Conservation (phyloP, 1,140 invertebrate genomes). For the Drosophila santomea region DNA sequence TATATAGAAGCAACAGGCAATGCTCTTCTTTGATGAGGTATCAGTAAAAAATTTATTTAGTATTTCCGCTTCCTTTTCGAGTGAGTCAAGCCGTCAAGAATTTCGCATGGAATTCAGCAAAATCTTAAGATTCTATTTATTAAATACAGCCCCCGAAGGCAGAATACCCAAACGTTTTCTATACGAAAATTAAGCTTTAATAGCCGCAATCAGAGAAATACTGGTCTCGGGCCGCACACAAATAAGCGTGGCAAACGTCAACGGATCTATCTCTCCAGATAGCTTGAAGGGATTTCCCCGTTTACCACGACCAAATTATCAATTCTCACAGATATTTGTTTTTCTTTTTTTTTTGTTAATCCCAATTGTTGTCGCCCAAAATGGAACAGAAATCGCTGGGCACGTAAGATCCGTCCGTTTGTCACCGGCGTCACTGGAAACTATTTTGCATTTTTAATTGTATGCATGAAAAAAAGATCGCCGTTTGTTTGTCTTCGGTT, state of each 20-base stretch:
- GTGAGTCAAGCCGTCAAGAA: conserved; percentile 39
- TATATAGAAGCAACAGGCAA: conserved; percentile 31
- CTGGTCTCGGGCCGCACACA: conserved; percentile 11
- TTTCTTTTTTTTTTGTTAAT: conserved; percentile 16
- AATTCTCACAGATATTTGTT: conserved; percentile 15
- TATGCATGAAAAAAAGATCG: conserved; percentile 54
- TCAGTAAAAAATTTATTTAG: conserved; percentile 18
- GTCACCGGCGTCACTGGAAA: conserved; percentile 55
- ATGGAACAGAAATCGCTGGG: conserved; percentile 36
- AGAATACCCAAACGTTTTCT: conserved; percentile 30
- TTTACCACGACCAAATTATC: conserved; percentile 27
- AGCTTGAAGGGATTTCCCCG: conserved; percentile 51
- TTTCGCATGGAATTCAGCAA: conserved; percentile 38
- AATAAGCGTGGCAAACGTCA: conserved; percentile 59
- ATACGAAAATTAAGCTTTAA: conserved; percentile 55
- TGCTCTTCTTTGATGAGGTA: conserved; percentile 21
- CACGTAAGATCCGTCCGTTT: conserved; percentile 26
- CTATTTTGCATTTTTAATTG: conserved; percentile 76
- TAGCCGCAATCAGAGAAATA: conserved; percentile 49
- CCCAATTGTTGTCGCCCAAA: conserved; percentile 59
- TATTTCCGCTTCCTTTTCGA: conserved; percentile 33
- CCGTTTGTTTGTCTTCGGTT: conserved; percentile 57
- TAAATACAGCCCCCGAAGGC: conserved; percentile 18
- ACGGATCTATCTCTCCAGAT: conserved; percentile 23
- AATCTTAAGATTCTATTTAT: conserved; percentile 10